Base-by-base conservation (phyloP, 2,797 vertebrate genomes). In the Paedocypris micromegethes region DNA sequence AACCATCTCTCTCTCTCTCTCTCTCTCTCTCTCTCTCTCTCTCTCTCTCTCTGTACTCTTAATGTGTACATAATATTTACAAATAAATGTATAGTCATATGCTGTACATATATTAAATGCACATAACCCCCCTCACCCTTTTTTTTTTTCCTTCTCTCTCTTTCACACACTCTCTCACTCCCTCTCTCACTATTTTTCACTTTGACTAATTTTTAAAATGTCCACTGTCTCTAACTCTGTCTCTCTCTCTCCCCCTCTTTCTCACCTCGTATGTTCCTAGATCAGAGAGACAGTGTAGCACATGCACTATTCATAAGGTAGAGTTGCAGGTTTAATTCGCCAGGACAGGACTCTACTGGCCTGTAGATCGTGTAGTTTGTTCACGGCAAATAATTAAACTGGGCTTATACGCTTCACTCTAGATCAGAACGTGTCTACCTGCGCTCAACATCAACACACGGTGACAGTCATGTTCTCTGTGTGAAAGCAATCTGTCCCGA, bases 251-350 rank as follows among this genome's bases (percentile, higher is more conserved):
- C 5, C 53, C 23, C 70, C 3, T 51, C 2, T 68, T 9, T 70
- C 81, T 81, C 81, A 78, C 84, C 75, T 73, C 83, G 79, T 82
- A 83, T 82, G 85, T 82, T 79, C 81, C 79, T 71, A 60, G 79
- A 84, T 83, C 84, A 81, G 82, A 80, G 83, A 80, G 78, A 82
- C 74, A 72, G 83, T 81, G 82, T 77, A 76, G 75, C 61, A 61
- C 38, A 78, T 88, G 82, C 84, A 89, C 78, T 85, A 89, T 89
- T 89, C 84, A 89, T 88, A 82, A 89, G 77, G 71, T 69, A 50
- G 41, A 62, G 74, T 58, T 51, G 9, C 78, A 88, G 89, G 87
- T 87, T 89, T 90, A 88, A 89, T 90, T 89, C 87, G 88, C 80
- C 79, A 82, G 79, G 75, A 72, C 85, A 79, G 84, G 83, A 86